Evolutionary conservation across 2,888 invertebrate genomes (phyloP).

Genomic region (Drepanosiphum platanoidis): DNA sequence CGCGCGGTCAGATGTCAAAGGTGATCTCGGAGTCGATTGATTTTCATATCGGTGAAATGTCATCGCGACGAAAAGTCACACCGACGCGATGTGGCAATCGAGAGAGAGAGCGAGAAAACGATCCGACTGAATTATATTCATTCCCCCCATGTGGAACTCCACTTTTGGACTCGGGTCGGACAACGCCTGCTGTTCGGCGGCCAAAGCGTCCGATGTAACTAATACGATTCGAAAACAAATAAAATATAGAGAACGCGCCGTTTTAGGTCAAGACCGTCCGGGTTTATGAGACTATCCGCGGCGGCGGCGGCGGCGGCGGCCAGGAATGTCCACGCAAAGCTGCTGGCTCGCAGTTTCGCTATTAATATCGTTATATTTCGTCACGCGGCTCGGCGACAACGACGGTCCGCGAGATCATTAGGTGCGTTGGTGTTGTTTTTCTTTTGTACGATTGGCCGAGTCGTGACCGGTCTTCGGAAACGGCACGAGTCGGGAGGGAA

Average conservation of each 20-base stretch:
- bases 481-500: background rate
- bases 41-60: background rate
- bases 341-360: slow-evolving; percentile 17
- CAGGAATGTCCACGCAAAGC: slow-evolving; percentile 42
- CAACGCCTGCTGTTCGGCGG: background rate
- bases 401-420: background rate
- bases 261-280: slow-evolving; percentile 56
- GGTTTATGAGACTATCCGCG: slow-evolving; percentile 20
- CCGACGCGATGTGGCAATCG: background rate
- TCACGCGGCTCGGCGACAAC: background rate
- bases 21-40: background rate
- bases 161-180: background rate
- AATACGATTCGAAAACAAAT: slow-evolving; percentile 28
- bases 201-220: background rate
- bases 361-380: slow-evolving; percentile 27
- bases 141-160: slow-evolving; percentile 10
- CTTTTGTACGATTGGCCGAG: slow-evolving; percentile 17
- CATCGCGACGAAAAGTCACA: background rate
- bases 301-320: no score
- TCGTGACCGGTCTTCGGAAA: slow-evolving; percentile 29
- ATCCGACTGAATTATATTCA: no score
- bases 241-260: background rate
- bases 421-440: slow-evolving; percentile 34
- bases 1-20: background rate
- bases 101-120: no score